phyloP scores from a whole-genome alignment of 1,140 invertebrate genomes.

The Aplysia californica region DNA sequence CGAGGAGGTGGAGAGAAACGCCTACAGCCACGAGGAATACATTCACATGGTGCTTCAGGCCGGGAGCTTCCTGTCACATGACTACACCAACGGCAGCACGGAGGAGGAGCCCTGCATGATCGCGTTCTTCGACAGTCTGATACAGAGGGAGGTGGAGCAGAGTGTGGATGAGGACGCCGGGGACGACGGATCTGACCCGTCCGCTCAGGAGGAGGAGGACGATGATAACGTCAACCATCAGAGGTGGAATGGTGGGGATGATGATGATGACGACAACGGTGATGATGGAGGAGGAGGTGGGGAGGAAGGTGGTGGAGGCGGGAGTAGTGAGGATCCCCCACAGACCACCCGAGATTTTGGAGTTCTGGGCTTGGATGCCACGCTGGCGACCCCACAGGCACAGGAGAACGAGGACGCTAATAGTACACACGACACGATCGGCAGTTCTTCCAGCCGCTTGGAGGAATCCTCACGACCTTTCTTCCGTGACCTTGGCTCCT shows the following conservation, averaged over 20 bases:
- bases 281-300: background rate
- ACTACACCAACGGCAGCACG: slow-evolving; percentile 81
- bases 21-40: slow-evolving; percentile 89
- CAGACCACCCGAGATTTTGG: background rate
- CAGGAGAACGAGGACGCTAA: background rate
- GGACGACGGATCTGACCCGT: slow-evolving; percentile 15
- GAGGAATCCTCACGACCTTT: background rate
- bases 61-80: slow-evolving; percentile 73
- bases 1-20: slow-evolving; percentile 72
- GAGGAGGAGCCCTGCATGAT: slow-evolving; percentile 94
- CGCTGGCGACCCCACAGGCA: too few relatives aligned
- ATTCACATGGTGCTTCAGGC: slow-evolving; percentile 83
- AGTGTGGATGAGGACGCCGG: slow-evolving; percentile 47
- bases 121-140: slow-evolving; percentile 94
- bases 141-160: slow-evolving; percentile 88
- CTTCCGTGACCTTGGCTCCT: slow-evolving; percentile 6
- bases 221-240: background rate
- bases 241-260: slow-evolving; percentile 18
- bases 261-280: background rate
- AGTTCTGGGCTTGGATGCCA: background rate
- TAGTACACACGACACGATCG: background rate
- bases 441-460: background rate
- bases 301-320: background rate
- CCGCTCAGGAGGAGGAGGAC: background rate
- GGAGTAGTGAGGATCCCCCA: background rate